These are phyloP conservation scores for Cerceris rybyensis DNA, from an alignment of 2,888 invertebrate species.

Conservation along the genomic window DNA sequence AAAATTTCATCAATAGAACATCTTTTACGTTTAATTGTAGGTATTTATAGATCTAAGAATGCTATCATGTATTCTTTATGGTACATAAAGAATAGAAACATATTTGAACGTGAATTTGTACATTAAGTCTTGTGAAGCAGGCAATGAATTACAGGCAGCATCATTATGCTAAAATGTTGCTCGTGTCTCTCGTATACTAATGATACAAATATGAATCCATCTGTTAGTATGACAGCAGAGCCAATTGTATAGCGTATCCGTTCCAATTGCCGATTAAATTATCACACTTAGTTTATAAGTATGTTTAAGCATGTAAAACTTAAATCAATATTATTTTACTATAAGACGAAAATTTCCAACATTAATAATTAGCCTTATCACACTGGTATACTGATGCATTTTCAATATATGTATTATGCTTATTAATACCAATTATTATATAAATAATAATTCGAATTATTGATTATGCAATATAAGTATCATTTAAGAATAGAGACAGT, in stretches of 20 bases:
- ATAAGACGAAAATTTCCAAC: conserved; percentile 23
- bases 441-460: conserved; percentile 33
- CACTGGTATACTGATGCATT: conserved; percentile 24
- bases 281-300: conserved; percentile 22
- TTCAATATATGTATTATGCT: conserved; percentile 16
- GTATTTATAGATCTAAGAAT: conserved; percentile 29
- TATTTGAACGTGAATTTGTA: conserved; percentile 55
- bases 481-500: conserved; percentile 34
- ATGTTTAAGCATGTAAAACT: conserved; percentile 13
- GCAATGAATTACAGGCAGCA: conserved; percentile 60
- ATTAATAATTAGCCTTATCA: conserved; percentile 34
- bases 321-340: conserved; percentile 26
- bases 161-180: conserved; percentile 55
- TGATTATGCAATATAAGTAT: conserved; percentile 1
- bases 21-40: conserved; percentile 10
- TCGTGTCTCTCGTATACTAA: conserved; percentile 53
- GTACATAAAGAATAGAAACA: conserved; percentile 53
- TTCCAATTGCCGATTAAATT: conserved; percentile 20
- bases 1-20: conserved; percentile 31
- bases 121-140: conserved; percentile 60
- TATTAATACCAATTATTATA: conserved; percentile 34
- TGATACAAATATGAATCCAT: conserved; percentile 36
- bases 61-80: conserved; percentile 32
- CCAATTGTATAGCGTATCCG: conserved; percentile 25
- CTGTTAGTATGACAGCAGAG: conserved; percentile 55